Evolutionary conservation across 1,140 invertebrate species (phyloP), one percentile per base, ranked within the genome.

Genomic region (Eupeodes corollae): DNA sequence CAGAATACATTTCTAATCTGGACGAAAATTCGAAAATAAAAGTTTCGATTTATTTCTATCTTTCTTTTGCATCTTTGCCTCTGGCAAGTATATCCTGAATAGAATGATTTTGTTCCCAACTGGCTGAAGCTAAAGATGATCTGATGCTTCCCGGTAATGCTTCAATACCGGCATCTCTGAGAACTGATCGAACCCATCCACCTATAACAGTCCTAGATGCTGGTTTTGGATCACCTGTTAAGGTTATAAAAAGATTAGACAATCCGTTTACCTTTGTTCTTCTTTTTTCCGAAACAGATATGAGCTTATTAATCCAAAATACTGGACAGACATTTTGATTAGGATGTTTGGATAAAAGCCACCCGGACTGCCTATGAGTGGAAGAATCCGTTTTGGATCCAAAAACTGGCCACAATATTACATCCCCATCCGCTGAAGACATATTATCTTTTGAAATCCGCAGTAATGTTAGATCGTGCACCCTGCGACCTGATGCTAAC

Each of bases 391-490:
- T 66, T 49, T 66, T 65, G 6, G 61, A 68, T 3, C 60, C 60
- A 53, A 62, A 68, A 2, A n/a, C 9, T 9, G 61, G 66, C 53
- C 56, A 57, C 19, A 63, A 56, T n/a, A 49, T 56, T 40, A 55
- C 50, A 11, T 44, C 46, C 38, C 51, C 38, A 9, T 30, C 31
- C 14, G 56, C 51, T 19, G 55, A 56, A 21, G 53, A 31, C 12
- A 50, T 50, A 39, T 54, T 47, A 15, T 47, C 10, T 14, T 34
- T 6, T 33, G 51, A 47, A 31, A 31, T 34, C 21, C 52, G 48
- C 34, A 68, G 49, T 12, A 66, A 50, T 1, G 67, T 60, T 2
- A 68, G 41, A 50, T 68, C 59, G 46, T 67, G 64, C 9, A 69
- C 51, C 48, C 64, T 49, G 9, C 64, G 50, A 1, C 67, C 61